These are phyloP conservation scores for Coboldia fuscipes DNA, from an alignment of 1,140 invertebrate genomes.

Conservation along the genomic window DNA sequence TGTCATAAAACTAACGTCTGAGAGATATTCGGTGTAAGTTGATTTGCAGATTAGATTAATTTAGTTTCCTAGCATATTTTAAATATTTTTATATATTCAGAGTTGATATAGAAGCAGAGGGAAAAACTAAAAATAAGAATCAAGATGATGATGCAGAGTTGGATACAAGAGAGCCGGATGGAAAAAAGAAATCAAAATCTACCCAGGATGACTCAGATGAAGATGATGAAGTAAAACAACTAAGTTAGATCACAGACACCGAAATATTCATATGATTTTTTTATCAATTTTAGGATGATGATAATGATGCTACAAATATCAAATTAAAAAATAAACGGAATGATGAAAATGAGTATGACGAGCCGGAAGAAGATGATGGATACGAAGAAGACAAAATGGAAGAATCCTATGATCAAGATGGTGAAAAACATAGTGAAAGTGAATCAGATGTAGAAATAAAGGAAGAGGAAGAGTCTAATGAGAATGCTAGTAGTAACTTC, in stretches of 20 bases:
- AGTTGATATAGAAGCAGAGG: constrained; percentile 14
- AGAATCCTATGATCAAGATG: constrained; percentile 25
- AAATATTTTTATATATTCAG: no score
- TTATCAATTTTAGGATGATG: constrained; percentile 17
- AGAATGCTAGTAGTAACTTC: constrained; percentile 19
- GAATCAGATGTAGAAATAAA: constrained; percentile 22
- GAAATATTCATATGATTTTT: not conserved
- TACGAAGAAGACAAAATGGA: constrained; percentile 28
- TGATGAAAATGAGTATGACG: constrained; percentile 59
- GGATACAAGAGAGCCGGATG: constrained; percentile 15
- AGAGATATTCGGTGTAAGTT: constrained; percentile 14
- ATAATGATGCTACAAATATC: constrained; percentile 29
- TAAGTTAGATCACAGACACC: not conserved
- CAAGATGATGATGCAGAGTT: constrained; percentile 14
- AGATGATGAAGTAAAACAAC: constrained; percentile 10
- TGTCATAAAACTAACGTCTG: constrained; percentile 26
- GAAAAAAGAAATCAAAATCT: constrained; percentile 2
- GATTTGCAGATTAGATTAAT: not conserved
- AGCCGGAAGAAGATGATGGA: constrained; percentile 26
- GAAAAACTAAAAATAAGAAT: constrained; percentile 8
- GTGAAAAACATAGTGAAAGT: constrained; percentile 13
- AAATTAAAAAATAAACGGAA: constrained; percentile 31
- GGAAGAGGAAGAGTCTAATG: constrained; percentile 13
- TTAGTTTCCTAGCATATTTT: no score
- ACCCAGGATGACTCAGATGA: constrained; percentile 30